A percentile compares a stretch with the other conserved stretches of the same genome.
phyloP scores from a whole-genome alignment of 2,888 invertebrate genomes.

The Halictus quadricinctus region DNA sequence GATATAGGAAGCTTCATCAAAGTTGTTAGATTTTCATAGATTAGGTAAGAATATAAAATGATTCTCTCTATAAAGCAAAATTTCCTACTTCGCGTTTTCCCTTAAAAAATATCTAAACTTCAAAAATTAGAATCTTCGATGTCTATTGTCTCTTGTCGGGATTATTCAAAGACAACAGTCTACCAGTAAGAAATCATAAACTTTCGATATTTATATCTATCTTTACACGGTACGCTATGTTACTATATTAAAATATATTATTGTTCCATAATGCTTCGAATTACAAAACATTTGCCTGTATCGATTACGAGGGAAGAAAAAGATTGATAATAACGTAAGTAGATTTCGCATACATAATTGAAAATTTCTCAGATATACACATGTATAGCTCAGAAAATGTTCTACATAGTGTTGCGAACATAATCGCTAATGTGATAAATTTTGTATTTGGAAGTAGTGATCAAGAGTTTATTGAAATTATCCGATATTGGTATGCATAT shows the following conservation, averaged over 20 bases:
- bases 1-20: slow-evolving; percentile 7
- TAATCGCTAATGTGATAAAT: slow-evolving; percentile 51
- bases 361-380: slow-evolving; percentile 7
- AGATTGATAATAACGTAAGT: slow-evolving; percentile 16
- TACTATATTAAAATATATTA: background rate
- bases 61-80: background rate
- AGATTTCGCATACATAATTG: slow-evolving; percentile 22
- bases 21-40: slow-evolving; percentile 21
- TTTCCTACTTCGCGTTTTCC: slow-evolving; percentile 7
- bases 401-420: slow-evolving; percentile 29
- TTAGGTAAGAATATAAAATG: slow-evolving; percentile 4
- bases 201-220: background rate
- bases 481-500: slow-evolving; percentile 4
- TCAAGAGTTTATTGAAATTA: slow-evolving; percentile 19
- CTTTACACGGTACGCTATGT: slow-evolving; percentile 12
- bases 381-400: slow-evolving; percentile 20
- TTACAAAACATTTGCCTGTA: slow-evolving; percentile 5
- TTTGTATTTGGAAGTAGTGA: slow-evolving; percentile 37
- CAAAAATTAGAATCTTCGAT: slow-evolving; percentile 16
- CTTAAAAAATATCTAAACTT: slow-evolving; percentile 15
- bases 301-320: background rate
- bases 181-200: background rate
- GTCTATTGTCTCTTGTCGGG: slow-evolving; percentile 5
- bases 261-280: slow-evolving; percentile 27
- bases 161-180: background rate